These are phyloP conservation scores for Cheilosia grossa DNA, from an alignment of 2,888 invertebrate genomes.

Conservation along the genomic window DNA sequence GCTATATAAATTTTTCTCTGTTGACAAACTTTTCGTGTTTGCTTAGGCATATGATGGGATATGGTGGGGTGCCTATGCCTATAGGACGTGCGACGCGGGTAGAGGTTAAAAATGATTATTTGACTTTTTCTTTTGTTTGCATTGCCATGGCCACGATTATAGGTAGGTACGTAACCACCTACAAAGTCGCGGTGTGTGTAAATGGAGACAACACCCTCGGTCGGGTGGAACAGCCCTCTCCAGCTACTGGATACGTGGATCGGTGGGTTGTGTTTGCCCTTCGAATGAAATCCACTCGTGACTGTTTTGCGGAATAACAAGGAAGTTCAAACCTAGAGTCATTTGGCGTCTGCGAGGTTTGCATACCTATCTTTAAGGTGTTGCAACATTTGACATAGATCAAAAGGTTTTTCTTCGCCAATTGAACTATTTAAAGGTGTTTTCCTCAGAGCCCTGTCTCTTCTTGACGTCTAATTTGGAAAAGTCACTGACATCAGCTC, in stretches of 20 bases:
- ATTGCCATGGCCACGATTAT: conserved; percentile 44
- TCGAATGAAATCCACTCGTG: conserved; percentile 1
- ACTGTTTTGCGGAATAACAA: too few relatives aligned
- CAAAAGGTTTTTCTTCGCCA: too few relatives aligned
- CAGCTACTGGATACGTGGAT: conserved; percentile 21
- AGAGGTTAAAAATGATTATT: conserved; percentile 59
- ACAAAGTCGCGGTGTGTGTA: conserved; percentile 11
- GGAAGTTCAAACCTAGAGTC: too few relatives aligned
- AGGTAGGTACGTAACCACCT: too few relatives aligned
- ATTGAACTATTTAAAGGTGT: too few relatives aligned
- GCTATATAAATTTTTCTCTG: conserved; percentile 47
- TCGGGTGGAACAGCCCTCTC: not conserved
- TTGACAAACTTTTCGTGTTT: conserved; percentile 66
- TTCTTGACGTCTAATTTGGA: too few relatives aligned
- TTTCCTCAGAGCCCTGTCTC: too few relatives aligned
- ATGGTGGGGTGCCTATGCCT: not conserved
- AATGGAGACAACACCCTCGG: not conserved
- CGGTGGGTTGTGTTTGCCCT: not conserved
- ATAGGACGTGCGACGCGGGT: too few relatives aligned
- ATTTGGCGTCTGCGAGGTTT: too few relatives aligned
- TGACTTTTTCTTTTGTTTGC: conserved; percentile 58
- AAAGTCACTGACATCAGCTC: too few relatives aligned
- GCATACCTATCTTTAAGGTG: too few relatives aligned
- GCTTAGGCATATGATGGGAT: conserved; percentile 47
- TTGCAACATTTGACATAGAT: too few relatives aligned